Evolutionary conservation across 2,113 vertebrate genomes (phyloP).

Genomic region (Trematomus loennbergii): DNA sequence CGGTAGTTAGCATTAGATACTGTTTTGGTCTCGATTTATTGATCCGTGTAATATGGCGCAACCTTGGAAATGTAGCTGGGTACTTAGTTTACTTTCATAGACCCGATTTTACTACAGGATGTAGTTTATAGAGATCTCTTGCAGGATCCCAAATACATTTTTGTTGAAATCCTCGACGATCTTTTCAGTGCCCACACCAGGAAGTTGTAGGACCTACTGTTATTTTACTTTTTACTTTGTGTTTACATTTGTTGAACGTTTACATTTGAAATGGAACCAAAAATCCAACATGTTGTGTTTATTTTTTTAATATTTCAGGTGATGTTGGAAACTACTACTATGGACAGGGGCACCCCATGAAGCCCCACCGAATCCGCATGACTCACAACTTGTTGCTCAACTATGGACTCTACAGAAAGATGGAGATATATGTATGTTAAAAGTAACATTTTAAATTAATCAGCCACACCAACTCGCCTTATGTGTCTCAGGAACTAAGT

Average conservation of each 20-base stretch:
- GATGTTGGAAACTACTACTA: constrained; percentile 99
- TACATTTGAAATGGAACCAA: background rate
- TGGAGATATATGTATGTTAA: constrained; percentile 97
- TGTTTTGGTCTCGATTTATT: background rate
- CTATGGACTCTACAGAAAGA: constrained; percentile 98
- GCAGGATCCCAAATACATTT: background rate
- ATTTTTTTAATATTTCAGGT: constrained; percentile 81
- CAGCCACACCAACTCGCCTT: background rate
- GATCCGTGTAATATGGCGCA: background rate
- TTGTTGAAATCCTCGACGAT: background rate
- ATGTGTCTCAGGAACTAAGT: constrained; percentile 6
- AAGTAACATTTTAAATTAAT: background rate
- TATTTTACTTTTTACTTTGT: background rate
- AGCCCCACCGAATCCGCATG: constrained; percentile 98
- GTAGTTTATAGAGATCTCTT: background rate
- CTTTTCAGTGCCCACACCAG: background rate
- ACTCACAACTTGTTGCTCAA: constrained; percentile 98
- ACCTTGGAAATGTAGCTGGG: background rate
- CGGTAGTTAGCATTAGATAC: background rate
- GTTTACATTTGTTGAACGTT: background rate
- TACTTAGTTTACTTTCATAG: constrained; percentile 1
- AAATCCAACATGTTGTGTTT: background rate
- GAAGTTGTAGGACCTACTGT: background rate
- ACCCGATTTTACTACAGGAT: background rate
- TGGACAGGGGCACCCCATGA: constrained; percentile 98